Evolutionary conservation across 2,113 vertebrate genomes (phyloP), one percentile per base, ranked within the genome.

Genomic region (Bubo blakistoni): DNA sequence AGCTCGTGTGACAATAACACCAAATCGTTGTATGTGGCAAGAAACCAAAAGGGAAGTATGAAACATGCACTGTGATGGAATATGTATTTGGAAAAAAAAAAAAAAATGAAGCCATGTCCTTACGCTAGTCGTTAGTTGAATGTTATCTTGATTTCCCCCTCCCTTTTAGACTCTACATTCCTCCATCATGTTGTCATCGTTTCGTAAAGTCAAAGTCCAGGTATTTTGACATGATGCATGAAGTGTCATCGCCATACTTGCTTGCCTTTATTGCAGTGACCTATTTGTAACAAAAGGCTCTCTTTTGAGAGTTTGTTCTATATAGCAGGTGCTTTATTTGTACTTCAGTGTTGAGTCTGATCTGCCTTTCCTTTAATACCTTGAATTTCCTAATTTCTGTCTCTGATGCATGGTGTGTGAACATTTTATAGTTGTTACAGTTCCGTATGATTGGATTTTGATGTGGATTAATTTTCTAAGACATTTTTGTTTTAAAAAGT

Each of bases 141-240:
- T 13, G 88, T 97, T 97, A 90, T 97, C 97, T 98, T 92, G 88
- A 95, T 98, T 97, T 94, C 95, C 97, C 94, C 96, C 95, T 97
- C 96, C 98, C 93, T 97, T 98, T 87, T 93, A 98, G 98, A 97
- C 86, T 97, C 96, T 95, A 24, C 98, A 97, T 98, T 97, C 95
- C 94, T 97, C 91, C 98, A 97, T 92, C 98, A 99, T 99, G 99
- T 98, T 98, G 96, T 98, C 98, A 58, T 98, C 98, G 30, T 99
- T 99, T 98, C 98, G 98, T 98, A 99, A 99, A 98, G 98, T 98
- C 98, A 99, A 98, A 98, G 98, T 98, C 76, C 99, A 99, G 99
- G 99, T 99, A 99, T 98, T 97, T 94, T 96, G 96, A 95, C 19
- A 4, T 96, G 91, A 61, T 96, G 97, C 97, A 97, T 98, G 96